Conservation (phyloP, 2,888 invertebrate genomes). For the Ormyrus nitidulus region DNA sequence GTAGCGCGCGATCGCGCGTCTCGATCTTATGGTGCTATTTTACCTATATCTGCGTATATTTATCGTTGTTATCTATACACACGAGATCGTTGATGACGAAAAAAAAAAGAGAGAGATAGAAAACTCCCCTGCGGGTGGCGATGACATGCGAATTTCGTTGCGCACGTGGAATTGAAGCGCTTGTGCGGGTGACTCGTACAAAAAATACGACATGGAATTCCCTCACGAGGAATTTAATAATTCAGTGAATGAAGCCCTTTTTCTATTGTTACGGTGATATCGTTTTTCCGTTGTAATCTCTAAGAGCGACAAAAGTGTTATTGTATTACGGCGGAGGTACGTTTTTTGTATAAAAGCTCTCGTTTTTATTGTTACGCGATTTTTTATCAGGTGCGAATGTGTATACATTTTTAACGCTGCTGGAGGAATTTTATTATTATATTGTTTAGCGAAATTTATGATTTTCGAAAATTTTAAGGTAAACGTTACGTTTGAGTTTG, state of each 20-base stretch:
- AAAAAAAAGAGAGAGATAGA: background rate
- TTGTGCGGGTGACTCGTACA: constrained; percentile 26
- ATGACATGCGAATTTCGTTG: constrained; percentile 24
- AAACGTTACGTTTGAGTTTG: background rate
- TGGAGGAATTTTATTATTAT: constrained; percentile 35
- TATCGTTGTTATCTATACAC: constrained; percentile 48
- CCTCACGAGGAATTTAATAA: constrained; percentile 8
- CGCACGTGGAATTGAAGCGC: constrained; percentile 54
- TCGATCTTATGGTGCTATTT: constrained; percentile 53
- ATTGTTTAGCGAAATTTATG: background rate
- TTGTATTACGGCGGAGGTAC: background rate
- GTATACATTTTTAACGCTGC: constrained; percentile 40
- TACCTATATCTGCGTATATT: constrained; percentile 42
- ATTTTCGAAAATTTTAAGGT: background rate
- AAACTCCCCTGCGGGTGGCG: constrained; percentile 35
- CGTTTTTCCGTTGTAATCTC: constrained; percentile 17
- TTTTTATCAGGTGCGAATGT: constrained; percentile 28
- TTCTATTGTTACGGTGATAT: constrained; percentile 36
- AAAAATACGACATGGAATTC: constrained; percentile 20
- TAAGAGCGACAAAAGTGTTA: constrained; percentile 24
- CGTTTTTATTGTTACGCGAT: constrained; percentile 37
- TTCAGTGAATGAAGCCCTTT: constrained; percentile 7
- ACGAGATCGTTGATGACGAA: constrained; percentile 3
- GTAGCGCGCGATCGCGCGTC: background rate
- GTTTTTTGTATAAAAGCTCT: constrained; percentile 22